phyloP scores from a whole-genome alignment of 2,888 invertebrate genomes.

The Sphecodes monilicornis region DNA sequence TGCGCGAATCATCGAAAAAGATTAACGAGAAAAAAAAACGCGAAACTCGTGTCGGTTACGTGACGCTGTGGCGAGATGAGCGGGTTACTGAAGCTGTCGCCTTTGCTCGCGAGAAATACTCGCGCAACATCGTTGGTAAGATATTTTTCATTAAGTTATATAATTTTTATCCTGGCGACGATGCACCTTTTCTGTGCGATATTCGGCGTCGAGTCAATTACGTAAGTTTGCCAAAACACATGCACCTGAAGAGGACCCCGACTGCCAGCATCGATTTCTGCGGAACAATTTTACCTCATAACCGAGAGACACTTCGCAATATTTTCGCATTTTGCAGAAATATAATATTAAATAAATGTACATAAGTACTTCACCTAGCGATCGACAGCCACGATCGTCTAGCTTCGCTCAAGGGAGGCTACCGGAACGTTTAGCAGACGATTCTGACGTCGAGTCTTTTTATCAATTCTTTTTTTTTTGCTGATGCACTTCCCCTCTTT shows the following conservation, averaged over 20 bases:
- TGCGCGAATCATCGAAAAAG: slow-evolving; percentile 36
- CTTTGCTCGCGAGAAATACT: slow-evolving; percentile 75
- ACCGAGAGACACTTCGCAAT: neutral
- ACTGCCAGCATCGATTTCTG: slow-evolving; percentile 18
- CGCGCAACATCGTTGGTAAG: slow-evolving; percentile 74
- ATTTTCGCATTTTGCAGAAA: neutral
- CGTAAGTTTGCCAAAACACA: slow-evolving; percentile 61
- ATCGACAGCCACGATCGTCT: neutral
- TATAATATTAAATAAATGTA: neutral
- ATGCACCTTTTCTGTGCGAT: slow-evolving; percentile 42
- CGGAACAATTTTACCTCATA: slow-evolving; percentile 7
- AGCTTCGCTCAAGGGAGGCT: neutral
- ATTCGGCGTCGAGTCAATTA: slow-evolving; percentile 57
- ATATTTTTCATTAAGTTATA: slow-evolving; percentile 68
- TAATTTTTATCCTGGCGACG: slow-evolving; percentile 71
- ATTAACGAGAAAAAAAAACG: slow-evolving; percentile 3
- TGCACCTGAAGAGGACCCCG: slow-evolving; percentile 9
- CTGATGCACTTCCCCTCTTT: slow-evolving; percentile 35
- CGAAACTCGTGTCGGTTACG: neutral
- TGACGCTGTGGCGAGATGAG: slow-evolving; percentile 73
- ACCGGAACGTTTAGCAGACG: slow-evolving; percentile 47
- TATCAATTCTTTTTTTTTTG: slow-evolving; percentile 30
- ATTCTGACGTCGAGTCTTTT: slow-evolving; percentile 38
- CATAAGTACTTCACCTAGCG: neutral
- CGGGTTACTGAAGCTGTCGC: slow-evolving; percentile 79